phyloP scores from a whole-genome alignment of 2,888 invertebrate genomes.

The Drosophila anceps region DNA sequence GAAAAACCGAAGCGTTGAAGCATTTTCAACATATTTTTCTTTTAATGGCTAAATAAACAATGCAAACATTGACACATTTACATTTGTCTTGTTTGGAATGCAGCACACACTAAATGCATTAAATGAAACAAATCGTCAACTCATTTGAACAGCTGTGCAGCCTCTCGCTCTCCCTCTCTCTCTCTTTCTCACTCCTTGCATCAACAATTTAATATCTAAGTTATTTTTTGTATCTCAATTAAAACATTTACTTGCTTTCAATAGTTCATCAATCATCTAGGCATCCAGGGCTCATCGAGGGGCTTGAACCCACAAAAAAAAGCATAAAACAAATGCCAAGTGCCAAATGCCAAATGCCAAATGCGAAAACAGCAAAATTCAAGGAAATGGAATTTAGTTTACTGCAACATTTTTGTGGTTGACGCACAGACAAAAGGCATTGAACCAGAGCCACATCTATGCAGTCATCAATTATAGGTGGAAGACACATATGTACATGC shows the following conservation, averaged over 20 bases:
- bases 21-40: conserved; percentile 32
- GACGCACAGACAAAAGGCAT: conserved; percentile 44
- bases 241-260: conserved; percentile 28
- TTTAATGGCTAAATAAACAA: conserved; percentile 13
- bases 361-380: conserved; percentile 38
- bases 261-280: conserved; percentile 66
- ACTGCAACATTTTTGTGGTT: conserved; percentile 53
- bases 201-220: conserved; percentile 27
- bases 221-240: conserved; percentile 49
- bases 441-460: conserved; percentile 17
- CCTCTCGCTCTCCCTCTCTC: background rate
- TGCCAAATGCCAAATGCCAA: conserved; percentile 25
- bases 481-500: background rate
- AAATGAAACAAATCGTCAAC: conserved; percentile 26
- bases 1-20: conserved; percentile 44
- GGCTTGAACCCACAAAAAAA: background rate
- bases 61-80: conserved; percentile 20
- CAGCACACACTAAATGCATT: conserved; percentile 26
- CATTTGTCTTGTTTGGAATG: conserved; percentile 39
- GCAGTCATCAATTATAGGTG: conserved; percentile 54
- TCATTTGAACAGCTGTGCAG: conserved; percentile 14
- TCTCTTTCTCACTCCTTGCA: too few relatives aligned
- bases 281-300: background rate
- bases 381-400: conserved; percentile 37
- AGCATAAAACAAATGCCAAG: conserved; percentile 24